Conservation (phyloP, 1,140 invertebrate species). For the Rhyzopertha dominica region DNA sequence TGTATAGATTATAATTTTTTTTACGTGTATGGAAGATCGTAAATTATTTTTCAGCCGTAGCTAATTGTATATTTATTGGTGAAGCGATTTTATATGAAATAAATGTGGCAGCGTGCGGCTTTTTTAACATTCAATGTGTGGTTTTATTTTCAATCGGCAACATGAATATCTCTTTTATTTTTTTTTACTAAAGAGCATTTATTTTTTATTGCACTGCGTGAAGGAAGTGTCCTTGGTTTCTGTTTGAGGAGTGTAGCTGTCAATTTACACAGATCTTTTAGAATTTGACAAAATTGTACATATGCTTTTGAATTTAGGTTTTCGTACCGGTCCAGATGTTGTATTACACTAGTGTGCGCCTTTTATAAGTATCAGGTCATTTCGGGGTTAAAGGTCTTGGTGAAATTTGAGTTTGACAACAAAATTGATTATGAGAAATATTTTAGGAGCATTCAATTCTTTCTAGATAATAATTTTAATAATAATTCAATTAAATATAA, state of each 20-base stretch:
- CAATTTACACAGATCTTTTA: too few relatives aligned
- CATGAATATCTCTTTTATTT: not conserved
- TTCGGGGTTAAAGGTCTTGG: too few relatives aligned
- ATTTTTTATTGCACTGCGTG: not conserved
- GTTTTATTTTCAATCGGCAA: not conserved
- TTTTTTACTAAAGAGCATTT: not conserved
- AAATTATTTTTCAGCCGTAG: constrained; percentile 25
- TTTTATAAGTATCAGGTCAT: too few relatives aligned
- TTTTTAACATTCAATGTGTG: constrained; percentile 17
- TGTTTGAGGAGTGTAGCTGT: not conserved
- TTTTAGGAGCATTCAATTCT: too few relatives aligned
- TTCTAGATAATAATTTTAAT: too few relatives aligned
- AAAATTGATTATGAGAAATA: too few relatives aligned
- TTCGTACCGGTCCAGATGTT: too few relatives aligned
- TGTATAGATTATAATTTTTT: constrained; percentile 12
- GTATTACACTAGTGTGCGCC: too few relatives aligned
- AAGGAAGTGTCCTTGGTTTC: not conserved
- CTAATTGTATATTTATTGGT: constrained; percentile 24
- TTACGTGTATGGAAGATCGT: constrained; percentile 21
- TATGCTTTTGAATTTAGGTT: too few relatives aligned
- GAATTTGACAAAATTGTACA: too few relatives aligned
- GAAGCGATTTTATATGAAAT: constrained; percentile 24
- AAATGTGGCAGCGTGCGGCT: constrained; percentile 17
- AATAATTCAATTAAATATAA: too few relatives aligned
- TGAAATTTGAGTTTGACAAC: too few relatives aligned